phyloP scores from a whole-genome alignment of 2,113 vertebrate species.

The Oenanthe melanoleuca region DNA sequence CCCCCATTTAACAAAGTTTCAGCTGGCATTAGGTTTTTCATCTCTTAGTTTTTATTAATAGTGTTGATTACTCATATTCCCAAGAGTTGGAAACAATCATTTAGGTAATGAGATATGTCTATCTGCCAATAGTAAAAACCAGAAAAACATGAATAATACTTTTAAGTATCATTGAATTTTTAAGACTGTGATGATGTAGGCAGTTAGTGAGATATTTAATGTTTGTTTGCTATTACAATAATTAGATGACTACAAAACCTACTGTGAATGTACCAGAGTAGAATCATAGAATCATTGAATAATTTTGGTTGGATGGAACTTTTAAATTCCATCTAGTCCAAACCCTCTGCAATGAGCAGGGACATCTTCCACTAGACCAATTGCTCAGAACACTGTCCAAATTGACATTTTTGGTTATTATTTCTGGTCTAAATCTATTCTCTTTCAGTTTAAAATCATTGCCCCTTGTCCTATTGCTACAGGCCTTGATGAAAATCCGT shows the following conservation, averaged over 20 bases:
- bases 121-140: not conserved
- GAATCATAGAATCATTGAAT: not conserved
- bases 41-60: not conserved
- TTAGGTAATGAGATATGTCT: not conserved
- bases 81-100: not conserved
- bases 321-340: not conserved
- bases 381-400: not conserved
- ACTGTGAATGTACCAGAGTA: not conserved
- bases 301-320: not conserved
- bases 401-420: not conserved
- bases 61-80: not conserved
- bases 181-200: not conserved
- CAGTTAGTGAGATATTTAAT: not conserved
- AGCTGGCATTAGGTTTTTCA: not conserved
- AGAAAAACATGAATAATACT: not conserved
- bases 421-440: not conserved
- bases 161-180: not conserved
- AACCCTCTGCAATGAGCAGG: not conserved
- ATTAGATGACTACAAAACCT: not conserved
- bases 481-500: not conserved
- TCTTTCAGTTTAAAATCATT: not conserved
- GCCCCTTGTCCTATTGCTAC: rapidly evolving
- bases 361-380: not conserved
- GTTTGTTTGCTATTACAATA: not conserved
- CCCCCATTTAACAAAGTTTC: not conserved